Evolutionary conservation across 37 sponge, comb jelly and placozoan species (phyloP), one percentile per base, ranked within the genome.

Genomic region (Geodia barretti): DNA sequence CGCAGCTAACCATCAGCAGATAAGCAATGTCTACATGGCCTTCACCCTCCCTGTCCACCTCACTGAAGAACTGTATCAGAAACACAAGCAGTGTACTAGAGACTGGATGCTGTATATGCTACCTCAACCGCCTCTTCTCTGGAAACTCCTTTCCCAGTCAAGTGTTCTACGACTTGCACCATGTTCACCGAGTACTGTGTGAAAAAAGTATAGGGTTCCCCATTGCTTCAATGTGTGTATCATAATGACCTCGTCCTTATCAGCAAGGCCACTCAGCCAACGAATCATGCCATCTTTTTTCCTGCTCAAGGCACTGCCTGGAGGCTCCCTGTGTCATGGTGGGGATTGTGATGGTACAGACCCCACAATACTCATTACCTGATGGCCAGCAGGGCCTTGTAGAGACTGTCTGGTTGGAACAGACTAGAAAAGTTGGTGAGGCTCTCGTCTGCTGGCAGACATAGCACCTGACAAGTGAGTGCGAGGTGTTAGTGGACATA

Each of bases 41-140:
- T 35, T 79, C 75, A 34, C 80, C 90, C 31, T 89, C 84, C 1
- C 62, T 21, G 42, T 89, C 90, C 30, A 89, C 39, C 8, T 77
- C 80, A 70, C 60, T 40, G 28, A 74, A 79, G 29, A 78, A n/a
- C 63, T 34, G 36, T n/a, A 74, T 35, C 64, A n/a, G 70, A 33
- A 39, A 9, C 14, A n/a, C 43, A 17, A 34, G 4, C 14, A 24
- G 33, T 67, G 29, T 31, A 20, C 29, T 20, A 21, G 31, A 19
- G 7, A 30, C 47, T 29, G 76, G 33, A 67, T 21, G 4, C 75
- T 28, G 4, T 28, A 5, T 1, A 7, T 30, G 20, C 19, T 34
- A 67, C 77, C 60, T 79, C 75, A 26, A 89, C 25, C 58, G 89
- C 84, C 35, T 78, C 89, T 23, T 88, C 84, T 65, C 68, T 82